Evolutionary conservation across 2,113 vertebrate genomes (phyloP).

Genomic region (Pelecanus crispus): DNA sequence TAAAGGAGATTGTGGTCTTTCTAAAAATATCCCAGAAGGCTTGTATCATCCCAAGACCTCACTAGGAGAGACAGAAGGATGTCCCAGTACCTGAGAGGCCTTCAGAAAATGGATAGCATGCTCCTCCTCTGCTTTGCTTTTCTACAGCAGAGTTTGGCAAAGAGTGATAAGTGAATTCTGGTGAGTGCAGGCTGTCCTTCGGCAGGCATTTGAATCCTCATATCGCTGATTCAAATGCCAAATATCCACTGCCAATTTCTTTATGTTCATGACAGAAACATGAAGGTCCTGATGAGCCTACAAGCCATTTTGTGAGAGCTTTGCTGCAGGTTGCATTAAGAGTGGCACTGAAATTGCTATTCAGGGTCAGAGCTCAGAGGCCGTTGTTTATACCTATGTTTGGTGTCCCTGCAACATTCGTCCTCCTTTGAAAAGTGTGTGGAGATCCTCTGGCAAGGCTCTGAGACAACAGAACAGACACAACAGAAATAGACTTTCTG

Average conservation of each 20-base stretch:
- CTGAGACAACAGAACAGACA: background rate
- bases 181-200: background rate
- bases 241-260: background rate
- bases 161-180: background rate
- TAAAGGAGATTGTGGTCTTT: background rate
- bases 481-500: background rate
- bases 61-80: background rate
- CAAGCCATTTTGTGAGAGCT: background rate
- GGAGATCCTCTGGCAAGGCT: background rate
- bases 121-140: background rate
- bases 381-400: background rate
- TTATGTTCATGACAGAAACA: background rate
- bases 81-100: background rate
- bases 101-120: background rate
- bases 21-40: background rate
- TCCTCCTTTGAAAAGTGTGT: background rate
- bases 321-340: background rate
- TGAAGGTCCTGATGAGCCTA: background rate
- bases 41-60: background rate
- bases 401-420: background rate
- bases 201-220: background rate
- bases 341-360: background rate
- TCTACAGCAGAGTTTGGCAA: background rate
- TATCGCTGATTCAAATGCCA: background rate
- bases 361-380: background rate